Conservation (phyloP, 2,888 invertebrate genomes). For the Microplitis manilae region DNA sequence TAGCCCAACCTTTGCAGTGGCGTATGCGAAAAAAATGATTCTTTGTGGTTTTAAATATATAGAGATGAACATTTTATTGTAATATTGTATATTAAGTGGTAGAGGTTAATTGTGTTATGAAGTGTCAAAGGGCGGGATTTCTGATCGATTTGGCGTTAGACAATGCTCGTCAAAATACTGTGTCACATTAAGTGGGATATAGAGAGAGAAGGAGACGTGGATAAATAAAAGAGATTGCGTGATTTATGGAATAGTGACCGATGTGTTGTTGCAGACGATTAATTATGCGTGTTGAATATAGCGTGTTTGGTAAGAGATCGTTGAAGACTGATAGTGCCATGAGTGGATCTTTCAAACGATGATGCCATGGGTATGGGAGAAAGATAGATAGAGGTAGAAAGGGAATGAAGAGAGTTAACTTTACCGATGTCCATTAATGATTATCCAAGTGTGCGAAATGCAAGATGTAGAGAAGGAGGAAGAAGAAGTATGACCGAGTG, state of each 20-base stretch:
- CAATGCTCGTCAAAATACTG: constrained; percentile 59
- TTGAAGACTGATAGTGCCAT: constrained; percentile 37
- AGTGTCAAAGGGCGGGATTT: constrained; percentile 21
- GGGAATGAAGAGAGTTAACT: not conserved
- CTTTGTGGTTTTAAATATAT: not conserved
- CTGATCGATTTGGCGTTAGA: constrained; percentile 44
- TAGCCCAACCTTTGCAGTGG: constrained; percentile 21
- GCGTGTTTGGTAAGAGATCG: constrained; percentile 42
- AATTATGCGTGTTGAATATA: constrained; percentile 58
- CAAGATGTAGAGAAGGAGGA: not conserved
- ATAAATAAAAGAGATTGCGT: constrained; percentile 44
- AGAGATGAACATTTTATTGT: no score
- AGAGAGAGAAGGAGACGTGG: constrained; percentile 21
- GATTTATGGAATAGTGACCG: constrained; percentile 59
- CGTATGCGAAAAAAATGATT: not conserved
- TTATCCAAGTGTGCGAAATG: not conserved
- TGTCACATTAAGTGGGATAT: constrained; percentile 35
- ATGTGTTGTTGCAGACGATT: constrained; percentile 59
- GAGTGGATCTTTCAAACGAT: constrained; percentile 13
- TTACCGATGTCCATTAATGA: constrained; percentile 20
- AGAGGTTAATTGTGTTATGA: constrained; percentile 1
- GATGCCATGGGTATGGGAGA: not conserved
- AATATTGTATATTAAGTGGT: no score
- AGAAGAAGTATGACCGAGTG: constrained; percentile 8
- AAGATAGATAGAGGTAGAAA: not conserved